Base-by-base conservation (phyloP, 1,140 invertebrate genomes). In the Tetragnatha versicolor region DNA sequence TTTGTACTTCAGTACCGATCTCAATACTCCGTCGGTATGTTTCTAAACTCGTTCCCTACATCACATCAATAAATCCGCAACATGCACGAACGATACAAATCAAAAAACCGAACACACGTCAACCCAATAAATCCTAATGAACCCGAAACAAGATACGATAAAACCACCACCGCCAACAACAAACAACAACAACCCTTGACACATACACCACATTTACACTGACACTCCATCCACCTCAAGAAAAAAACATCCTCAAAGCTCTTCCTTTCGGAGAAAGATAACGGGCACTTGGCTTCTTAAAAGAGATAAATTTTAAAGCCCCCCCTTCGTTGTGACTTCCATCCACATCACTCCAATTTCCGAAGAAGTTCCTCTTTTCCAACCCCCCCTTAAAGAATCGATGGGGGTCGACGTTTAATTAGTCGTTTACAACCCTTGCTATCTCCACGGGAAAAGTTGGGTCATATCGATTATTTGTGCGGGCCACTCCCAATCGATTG, bases 351-450 rank as follows among this genome's bases (percentile, higher is more conserved):
- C 7, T 9, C 31, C 33, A n/a, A 39, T 63, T 39, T 63, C 31
- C 31, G 27, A 60, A 31, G n/a, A 60, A 60, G 17, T 22, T 10
- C 51, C 27, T 6, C 5, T 1, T 17, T 20, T n/a, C 33, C 35
- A 37, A 12, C 31, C 17, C 22, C 63, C 63, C n/a, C 55, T 31
- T 31, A n/a, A 27, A 58, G 17, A 51, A 53, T 69, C 66, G 66
- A 51, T 69, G 66, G 20, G 33, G 27, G 45, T 49, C 33, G 47
- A 69, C 66, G 33, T 35, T 69, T 69, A 69, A 69, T 69, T 69
- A 69, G 66, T 69, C 66, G 66, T 69, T 69, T 69, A 69, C 45
- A 69, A 53, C 66, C 66, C 37, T 68, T 69, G 53, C 47, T 49
- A 49, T 66, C 63, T 47, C 22, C 22, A 49, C 39, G 39, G 63